Base-by-base conservation (phyloP, 2,113 vertebrate genomes). In the Ictalurus furcatus region DNA sequence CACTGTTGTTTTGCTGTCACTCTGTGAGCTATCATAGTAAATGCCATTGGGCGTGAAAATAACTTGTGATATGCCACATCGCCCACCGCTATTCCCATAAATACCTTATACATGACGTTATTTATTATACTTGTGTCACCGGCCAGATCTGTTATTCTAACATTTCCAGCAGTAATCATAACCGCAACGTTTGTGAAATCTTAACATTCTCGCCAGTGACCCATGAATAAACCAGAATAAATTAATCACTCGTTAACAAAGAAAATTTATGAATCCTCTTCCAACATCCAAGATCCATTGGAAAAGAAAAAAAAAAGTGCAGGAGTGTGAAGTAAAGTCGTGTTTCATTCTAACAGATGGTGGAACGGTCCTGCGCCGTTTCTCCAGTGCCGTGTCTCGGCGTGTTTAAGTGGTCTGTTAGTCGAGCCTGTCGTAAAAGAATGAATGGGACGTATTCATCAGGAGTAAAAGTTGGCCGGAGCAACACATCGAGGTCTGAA, bases 381-480 rank as follows among this genome's bases (percentile, higher is more conserved):
- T 63, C 71, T 88, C 88, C 28, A 65, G 76, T 14, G 37, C 82
- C 8, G 40, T 59, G 73, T 79, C 78, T 28, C 78, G 2, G 74
- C 54, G 76, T n/a, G 76, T 73, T 88, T 82, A 82, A 86, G 83
- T 56, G 79, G 65, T 21, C 67, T 54, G 6, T 67, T 28, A 30
- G 56, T 69, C n/a, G 52, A 89, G 30, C 44, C 80, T 84, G 87
- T 87, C 85, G 44, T 79, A n/a, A 25, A 83, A 54, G 84, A 89
- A 89, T 85, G 84, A 91, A 91, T 86, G 40, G 84, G 34, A 44
- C 25, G 40, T 25, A 61, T 91, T 88, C 83, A 82, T 87, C 54
- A 58, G 83, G 63, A 80, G 76, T 30, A 28, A 76, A 86, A 63
- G 82, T 88, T 84, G 65, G 74, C 63, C 54, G 19, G 25, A 11